Base-by-base conservation (phyloP, 2,888 invertebrate species). In the Digitonthophagus gazella region DNA sequence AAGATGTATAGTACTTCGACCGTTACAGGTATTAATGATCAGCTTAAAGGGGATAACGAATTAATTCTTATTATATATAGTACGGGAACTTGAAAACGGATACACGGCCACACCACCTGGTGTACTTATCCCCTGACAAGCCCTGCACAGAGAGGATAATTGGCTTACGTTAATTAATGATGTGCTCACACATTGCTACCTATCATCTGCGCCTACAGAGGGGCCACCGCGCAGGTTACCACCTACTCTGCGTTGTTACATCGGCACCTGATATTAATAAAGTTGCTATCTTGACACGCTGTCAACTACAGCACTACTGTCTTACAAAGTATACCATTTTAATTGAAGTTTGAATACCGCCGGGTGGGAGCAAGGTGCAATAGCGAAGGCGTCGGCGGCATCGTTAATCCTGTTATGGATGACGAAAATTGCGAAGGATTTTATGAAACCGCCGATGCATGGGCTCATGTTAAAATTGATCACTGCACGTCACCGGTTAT, bases 111-210 rank as follows among this genome's bases (percentile, higher is more conserved):
- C 28, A 61, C 56, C 72, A 71, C 69, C 67, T 71, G 71, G 58
- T 71, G 72, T 67, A 64, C 55, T 63, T 67, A 66, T 61, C 69
- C 69, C 63, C 69, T 67, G 67, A 67, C 69, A 65, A 56, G 56
- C 65, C 58, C 11, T 44, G 57, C 67, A 70, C 72, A 71, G 67
- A 69, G 69, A 67, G 64, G 67, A 64, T 69, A 72, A 72, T 72
- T 71, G 69, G 56, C 70, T 68, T 71, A 68, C 67, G 63, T 65
- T 71, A 67, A 71, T 72, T 71, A 68, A 72, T 71, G 61, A 66
- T 61, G 61, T 19, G 61, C 61, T 20, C 61, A 19, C 61, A 61
- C 61, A 61, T 20, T 44, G 28, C 28, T 44, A 44, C 28, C 28
- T 44, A 44, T 44, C 28, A 44, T 44, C 28, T 44, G 11, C 28